Conservation (phyloP, 2,797 vertebrate species). For the Enteromius fasciolatus region DNA sequence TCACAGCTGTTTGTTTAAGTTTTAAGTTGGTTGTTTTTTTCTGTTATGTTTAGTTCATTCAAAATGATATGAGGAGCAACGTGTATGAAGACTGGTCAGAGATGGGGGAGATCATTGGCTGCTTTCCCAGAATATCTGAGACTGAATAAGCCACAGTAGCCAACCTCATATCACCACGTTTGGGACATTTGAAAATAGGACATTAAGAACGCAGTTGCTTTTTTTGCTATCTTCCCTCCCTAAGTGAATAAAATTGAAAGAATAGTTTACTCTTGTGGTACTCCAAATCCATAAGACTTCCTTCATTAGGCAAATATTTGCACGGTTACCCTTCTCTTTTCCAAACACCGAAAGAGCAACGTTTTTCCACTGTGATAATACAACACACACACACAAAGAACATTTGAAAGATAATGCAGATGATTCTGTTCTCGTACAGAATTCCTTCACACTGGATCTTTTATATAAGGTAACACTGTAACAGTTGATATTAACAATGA, state of each 20-base stretch:
- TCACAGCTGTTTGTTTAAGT: neutral
- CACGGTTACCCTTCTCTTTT: neutral
- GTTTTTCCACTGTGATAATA: neutral
- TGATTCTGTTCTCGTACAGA: neutral
- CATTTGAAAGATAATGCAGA: neutral
- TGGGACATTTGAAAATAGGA: conserved; percentile 19
- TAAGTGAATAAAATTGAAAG: neutral
- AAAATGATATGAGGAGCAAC: conserved; percentile 76
- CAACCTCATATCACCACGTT: conserved; percentile 39
- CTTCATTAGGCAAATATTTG: neutral
- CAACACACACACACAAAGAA: neutral
- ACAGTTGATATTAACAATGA: conserved; percentile 25
- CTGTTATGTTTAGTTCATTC: conserved; percentile 70
- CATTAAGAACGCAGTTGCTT: neutral
- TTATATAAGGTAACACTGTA: conserved; percentile 15
- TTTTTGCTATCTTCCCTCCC: neutral
- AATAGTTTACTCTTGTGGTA: neutral
- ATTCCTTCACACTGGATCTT: neutral
- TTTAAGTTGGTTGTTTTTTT: conserved; percentile 20
- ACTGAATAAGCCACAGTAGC: conserved; percentile 45
- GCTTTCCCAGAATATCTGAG: conserved; percentile 69
- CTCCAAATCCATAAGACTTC: neutral
- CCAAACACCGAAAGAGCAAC: neutral
- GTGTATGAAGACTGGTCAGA: conserved; percentile 85
- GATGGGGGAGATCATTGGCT: conserved; percentile 82